A percentile compares a stretch with the other conserved stretches of the same genome.
Evolutionary conservation across 1,140 invertebrate species (phyloP).

Genomic region (Nephotettix cincticeps): DNA sequence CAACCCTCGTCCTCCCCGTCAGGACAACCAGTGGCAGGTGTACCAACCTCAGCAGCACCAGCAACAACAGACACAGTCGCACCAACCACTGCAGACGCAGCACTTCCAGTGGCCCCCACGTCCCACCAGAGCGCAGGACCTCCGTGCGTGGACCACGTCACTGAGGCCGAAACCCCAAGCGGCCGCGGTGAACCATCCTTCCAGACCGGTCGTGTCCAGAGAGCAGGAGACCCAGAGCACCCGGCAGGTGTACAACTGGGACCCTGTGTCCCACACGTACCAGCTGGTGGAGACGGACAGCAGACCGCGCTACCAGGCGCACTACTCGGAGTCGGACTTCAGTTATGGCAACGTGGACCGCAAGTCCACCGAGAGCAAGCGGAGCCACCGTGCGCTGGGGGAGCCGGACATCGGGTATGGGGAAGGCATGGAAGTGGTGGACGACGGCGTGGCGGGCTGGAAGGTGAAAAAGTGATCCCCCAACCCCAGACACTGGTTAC

Average conservation of each 20-base stretch:
- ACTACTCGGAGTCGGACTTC: slow-evolving; percentile 18
- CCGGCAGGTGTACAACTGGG: slow-evolving; percentile 2
- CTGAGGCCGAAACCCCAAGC: not conserved
- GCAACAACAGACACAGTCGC: not conserved
- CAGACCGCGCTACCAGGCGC: not conserved
- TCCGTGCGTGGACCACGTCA: not conserved
- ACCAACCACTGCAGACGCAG: not conserved
- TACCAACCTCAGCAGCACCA: not conserved
- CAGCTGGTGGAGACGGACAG: not conserved
- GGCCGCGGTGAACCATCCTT: slow-evolving; percentile 3
- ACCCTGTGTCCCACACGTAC: slow-evolving; percentile 7
- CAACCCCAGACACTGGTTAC: too few species aligned
- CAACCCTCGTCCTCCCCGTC: not conserved
- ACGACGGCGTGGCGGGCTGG: slow-evolving; percentile 15
- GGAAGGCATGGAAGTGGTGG: slow-evolving; percentile 25
- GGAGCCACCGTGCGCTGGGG: not conserved
- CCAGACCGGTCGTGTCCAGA: not conserved
- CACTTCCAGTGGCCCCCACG: slow-evolving; percentile 8
- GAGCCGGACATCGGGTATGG: slow-evolving; percentile 27
- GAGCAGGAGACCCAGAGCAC: not conserved
- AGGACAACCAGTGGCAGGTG: not conserved
- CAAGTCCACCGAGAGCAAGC: not conserved
- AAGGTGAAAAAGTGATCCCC: slow-evolving; percentile 21
- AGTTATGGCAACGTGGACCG: not conserved
- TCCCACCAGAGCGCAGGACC: not conserved